Evolutionary conservation across 37 sponge, comb jelly and placozoan genomes (phyloP), one percentile per base, ranked within the genome.

Genomic region (Sycon ciliatum): DNA sequence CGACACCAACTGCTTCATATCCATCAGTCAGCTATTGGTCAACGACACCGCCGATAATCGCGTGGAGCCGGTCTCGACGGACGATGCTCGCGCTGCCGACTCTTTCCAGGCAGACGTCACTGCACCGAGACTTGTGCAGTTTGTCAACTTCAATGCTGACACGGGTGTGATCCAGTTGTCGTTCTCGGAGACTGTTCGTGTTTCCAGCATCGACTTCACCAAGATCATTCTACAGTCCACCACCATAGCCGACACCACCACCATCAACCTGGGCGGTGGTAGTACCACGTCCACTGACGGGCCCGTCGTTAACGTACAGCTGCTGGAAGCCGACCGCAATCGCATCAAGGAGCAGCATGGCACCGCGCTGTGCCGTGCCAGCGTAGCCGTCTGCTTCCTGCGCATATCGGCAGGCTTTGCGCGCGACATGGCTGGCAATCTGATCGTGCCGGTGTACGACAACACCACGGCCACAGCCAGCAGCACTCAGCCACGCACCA

Each of bases 171-270:
- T 92, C 23, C 79, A 57, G 31, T 36, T 92, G 13, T 31, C 56
- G 40, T 92, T 92, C 76, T 83, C 87, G 9, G 93, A 92, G 56
- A 87, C 89, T 1, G 68, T 92, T 16, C 53, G 75, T 71, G 76
- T 77, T 0, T 27, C 68, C 18, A 86, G 78, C 3, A 75, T 87
- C 32, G 70, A 92, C 58, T 32, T 78, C 26, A 80, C 75, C 32
- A 73, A 77, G 32, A 26, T 92, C 0, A 77, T 69, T 28, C 66
- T 92, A 26, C 82, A 79, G 83, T 85, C 88, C 9, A 65, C 16
- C 0, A 39, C 37, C 67, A 80, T 79, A 0, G 28, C 34, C 22
- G 52, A 64, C 20, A 78, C 80, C 28, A 76, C 38, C 0, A 30
- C 58, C 31, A 79, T 76, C 60, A 74, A 55, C n/a, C 70, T 92